Evolutionary conservation across 2,888 invertebrate species (phyloP), one percentile per base, ranked within the genome.

Genomic region (Plebejus argus): DNA sequence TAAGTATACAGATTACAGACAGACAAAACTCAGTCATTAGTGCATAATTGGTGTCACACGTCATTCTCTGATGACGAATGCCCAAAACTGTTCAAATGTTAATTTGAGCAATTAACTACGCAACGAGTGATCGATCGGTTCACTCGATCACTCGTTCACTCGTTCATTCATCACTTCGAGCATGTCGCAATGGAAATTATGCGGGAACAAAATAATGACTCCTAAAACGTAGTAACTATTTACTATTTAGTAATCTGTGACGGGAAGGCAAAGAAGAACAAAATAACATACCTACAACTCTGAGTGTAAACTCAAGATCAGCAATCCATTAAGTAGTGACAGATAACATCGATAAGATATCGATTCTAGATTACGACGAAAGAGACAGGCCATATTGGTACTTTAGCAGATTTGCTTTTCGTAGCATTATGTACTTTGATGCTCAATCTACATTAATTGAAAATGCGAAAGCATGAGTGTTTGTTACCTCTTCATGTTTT

Each of bases 71-170:
- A 66, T 66, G 66, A 66, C 66, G 66, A 66, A 66, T 66, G 66
- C 12, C 66, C 66, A 28, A 33, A 33, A 66, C 66, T 66, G 66
- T 66, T 66, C 66, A 66, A 66, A 66, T 66, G 66, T 66, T 66
- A 66, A 66, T 66, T 66, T 66, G 66, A 28, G 49, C 70, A 76
- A 76, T 78, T 71, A 70, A 70, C 72, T 58, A 58, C 53, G 20
- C 70, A 20, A 58, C 53, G 20, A 33, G 15, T 49, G 79, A 77
- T 77, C 58, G 70, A 56, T 49, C 28, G 66, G 3, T 49, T 76
- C 58, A 74, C 39, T 71, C 45, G 53, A 75, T 61, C 70, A 56
- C 61, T 71, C 61, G 74, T 70, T 75, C 61, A 49, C 12, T 49
- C 49, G 49, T 15, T 3, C 49, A 53, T 53, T 53, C 49, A 18